These are phyloP conservation scores for Lymantria monacha DNA, from an alignment of 2,888 invertebrate genomes.

Conservation along the genomic window DNA sequence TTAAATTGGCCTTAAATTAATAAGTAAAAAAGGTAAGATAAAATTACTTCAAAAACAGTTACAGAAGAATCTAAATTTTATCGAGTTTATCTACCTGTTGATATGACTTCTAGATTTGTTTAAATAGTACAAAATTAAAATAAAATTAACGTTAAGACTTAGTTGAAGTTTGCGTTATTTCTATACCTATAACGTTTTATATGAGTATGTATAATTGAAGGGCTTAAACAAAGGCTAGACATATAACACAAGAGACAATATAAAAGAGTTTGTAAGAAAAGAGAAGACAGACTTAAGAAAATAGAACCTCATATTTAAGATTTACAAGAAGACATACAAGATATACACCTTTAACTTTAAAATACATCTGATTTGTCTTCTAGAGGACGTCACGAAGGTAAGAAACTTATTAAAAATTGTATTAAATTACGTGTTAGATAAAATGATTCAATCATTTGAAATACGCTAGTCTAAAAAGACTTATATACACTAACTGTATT, in stretches of 20 bases:
- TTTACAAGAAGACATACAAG: slow-evolving; percentile 25
- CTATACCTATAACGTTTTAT: slow-evolving; percentile 78
- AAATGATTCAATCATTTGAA: neutral
- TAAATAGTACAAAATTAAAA: slow-evolving; percentile 80
- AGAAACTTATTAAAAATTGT: slow-evolving; percentile 8
- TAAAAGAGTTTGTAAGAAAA: slow-evolving; percentile 36
- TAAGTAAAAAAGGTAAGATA: slow-evolving; percentile 77
- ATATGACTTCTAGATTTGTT: slow-evolving; percentile 78
- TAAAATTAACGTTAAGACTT: slow-evolving; percentile 78
- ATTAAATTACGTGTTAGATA: no score
- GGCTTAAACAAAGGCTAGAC: slow-evolving; percentile 67
- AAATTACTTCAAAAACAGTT: slow-evolving; percentile 64
- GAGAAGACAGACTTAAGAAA: slow-evolving; percentile 22
- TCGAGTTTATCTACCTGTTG: slow-evolving; percentile 77
- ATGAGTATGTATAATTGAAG: slow-evolving; percentile 69
- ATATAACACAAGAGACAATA: slow-evolving; percentile 60
- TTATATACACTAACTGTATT: no score
- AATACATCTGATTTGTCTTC: slow-evolving; percentile 10
- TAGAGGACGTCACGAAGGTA: slow-evolving; percentile 27
- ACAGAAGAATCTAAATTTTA: slow-evolving; percentile 72
- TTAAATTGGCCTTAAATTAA: slow-evolving; percentile 83
- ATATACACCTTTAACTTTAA: slow-evolving; percentile 27
- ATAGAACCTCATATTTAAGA: slow-evolving; percentile 29
- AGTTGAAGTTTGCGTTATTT: slow-evolving; percentile 77
- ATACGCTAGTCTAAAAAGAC: neutral